Conservation (phyloP, 2,113 vertebrate species). For the Myotis yumanensis region DNA sequence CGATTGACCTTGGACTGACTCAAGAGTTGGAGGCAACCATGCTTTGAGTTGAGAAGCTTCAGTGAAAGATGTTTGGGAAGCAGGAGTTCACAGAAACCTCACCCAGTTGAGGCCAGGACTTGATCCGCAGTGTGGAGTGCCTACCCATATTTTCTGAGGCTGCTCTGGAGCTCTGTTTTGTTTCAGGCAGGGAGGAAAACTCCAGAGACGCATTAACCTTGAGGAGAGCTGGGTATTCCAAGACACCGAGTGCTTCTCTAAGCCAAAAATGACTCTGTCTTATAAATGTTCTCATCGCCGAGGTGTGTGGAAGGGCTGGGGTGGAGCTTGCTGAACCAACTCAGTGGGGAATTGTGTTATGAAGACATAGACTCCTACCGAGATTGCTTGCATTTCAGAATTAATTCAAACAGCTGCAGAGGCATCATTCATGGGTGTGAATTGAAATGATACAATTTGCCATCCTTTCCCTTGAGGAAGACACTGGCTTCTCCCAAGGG, state of each 20-base stretch:
- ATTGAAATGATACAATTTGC: constrained; percentile 19
- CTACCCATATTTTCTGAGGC: background rate
- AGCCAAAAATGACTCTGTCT: background rate
- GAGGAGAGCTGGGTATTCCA: background rate
- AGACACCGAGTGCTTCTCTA: background rate
- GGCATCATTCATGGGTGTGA: constrained; percentile 22
- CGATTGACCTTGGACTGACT: background rate
- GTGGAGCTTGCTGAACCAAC: background rate
- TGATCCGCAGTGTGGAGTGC: background rate
- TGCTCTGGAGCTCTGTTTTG: background rate
- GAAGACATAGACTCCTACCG: constrained; percentile 33
- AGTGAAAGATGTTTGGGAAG: background rate
- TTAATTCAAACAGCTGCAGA: constrained; percentile 47
- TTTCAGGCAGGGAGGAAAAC: background rate
- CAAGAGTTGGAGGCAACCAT: background rate
- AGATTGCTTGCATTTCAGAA: constrained; percentile 24
- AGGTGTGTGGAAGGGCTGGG: background rate
- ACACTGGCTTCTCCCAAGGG: background rate
- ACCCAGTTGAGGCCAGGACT: too few relatives aligned
- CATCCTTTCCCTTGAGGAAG: background rate
- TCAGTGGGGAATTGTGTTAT: constrained; percentile 16
- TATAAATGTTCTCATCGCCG: background rate
- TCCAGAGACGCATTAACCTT: background rate
- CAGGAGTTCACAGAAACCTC: background rate
- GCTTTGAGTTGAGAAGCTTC: background rate